Evolutionary conservation across 1,140 invertebrate genomes (phyloP), one percentile per base, ranked within the genome.

Genomic region (Trypoxylus dichotomus): DNA sequence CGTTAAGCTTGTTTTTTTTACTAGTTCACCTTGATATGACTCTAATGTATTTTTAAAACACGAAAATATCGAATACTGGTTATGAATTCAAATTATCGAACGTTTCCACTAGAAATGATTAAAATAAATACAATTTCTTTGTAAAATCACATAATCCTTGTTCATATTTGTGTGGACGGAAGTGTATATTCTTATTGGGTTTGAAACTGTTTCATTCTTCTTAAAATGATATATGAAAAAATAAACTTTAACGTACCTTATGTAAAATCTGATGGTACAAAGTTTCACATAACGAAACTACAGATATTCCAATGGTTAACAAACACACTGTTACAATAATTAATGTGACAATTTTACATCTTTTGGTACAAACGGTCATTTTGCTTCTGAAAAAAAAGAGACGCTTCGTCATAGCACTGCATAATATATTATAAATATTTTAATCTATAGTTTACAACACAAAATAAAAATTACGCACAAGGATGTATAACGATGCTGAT

Each of bases 241-340:
- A 37, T 37, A 37, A 11, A 68, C 11, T 29, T 29, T 24, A 25
- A 68, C 60, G 13, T 29, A 68, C 60, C 60, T 68, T 68, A 21
- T 27, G 60, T 24, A 68, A 68, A 27, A 68, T 68, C 13, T 27
- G 60, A 68, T 68, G 60, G 27, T 68, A 68, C 13, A 68, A 27
- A 11, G 21, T 68, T 29, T 68, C 10, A 13, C 24, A 68, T 25
- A 68, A 24, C 1, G 60, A 8, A 27, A 68, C 60, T 1, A 24
- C 60, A 68, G 1, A 68, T 24, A 68, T 68, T 27, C 60, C 60
- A 27, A 68, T 29, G 24, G 27, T 27, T 25, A 68, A 29, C 11
- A 68, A 25, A 68, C 19, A 15, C 8, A 27, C 60, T 27, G 24
- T 29, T 29, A 29, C 15, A 6, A 27, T 13, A 25, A 21, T 29